A percentile compares a stretch with the other conserved stretches of the same genome.
Conservation (phyloP, 2,888 invertebrate species). For the Bugula neritina region DNA sequence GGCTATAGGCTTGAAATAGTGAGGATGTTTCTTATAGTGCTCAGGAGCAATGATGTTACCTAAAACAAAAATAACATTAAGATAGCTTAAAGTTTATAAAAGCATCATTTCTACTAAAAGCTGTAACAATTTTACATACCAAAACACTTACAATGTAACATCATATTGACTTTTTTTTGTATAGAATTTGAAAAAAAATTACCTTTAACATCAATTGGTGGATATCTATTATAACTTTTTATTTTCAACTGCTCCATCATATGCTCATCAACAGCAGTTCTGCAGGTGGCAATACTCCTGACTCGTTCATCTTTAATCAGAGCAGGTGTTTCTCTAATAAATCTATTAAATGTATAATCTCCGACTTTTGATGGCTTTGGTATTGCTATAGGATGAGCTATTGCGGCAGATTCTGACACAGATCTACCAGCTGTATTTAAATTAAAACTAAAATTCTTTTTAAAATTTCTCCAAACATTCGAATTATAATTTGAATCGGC, state of each 20-base stretch:
- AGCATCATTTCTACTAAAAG: neutral
- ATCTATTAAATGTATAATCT: slow-evolving; percentile 47
- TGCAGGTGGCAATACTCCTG: slow-evolving; percentile 39
- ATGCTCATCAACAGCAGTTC: slow-evolving; percentile 39
- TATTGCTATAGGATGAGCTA: slow-evolving; percentile 50
- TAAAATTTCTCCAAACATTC: slow-evolving; percentile 52
- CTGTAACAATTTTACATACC: too few species aligned
- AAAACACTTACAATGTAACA: too few species aligned
- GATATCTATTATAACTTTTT: slow-evolving; percentile 45
- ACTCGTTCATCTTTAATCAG: slow-evolving; percentile 43
- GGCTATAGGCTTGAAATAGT: slow-evolving; percentile 40
- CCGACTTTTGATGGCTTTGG: slow-evolving; percentile 49
- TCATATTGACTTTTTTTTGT: too few species aligned
- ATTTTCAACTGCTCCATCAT: slow-evolving; percentile 42
- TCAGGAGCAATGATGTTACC: slow-evolving; percentile 49
- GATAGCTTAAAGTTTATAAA: neutral
- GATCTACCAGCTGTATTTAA: slow-evolving; percentile 37
- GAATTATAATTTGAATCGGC: slow-evolving; percentile 47
- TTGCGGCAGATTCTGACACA: slow-evolving; percentile 46
- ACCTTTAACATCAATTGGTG: slow-evolving; percentile 49
- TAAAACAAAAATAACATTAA: slow-evolving; percentile 30
- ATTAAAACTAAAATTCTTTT: slow-evolving; percentile 43
- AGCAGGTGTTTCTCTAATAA: slow-evolving; percentile 41
- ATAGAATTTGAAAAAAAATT: slow-evolving; percentile 28
- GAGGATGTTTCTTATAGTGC: slow-evolving; percentile 46